Conservation (phyloP, 2,797 vertebrate species). For the Cyprinella venusta region DNA sequence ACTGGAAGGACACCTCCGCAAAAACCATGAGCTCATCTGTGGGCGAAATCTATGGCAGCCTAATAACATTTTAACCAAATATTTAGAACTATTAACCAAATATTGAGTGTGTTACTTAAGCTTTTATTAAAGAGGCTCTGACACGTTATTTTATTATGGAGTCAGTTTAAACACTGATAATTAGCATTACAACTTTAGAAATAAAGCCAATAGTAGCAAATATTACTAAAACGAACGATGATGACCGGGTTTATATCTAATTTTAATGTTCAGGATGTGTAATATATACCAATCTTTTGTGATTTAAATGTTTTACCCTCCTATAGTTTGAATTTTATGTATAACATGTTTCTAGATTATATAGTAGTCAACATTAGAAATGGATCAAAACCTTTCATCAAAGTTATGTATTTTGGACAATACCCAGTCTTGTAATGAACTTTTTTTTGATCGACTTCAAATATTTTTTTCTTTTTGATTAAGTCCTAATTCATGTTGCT, state of each 20-base stretch:
- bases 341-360: not conserved
- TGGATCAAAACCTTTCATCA: too few relatives aligned
- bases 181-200: not conserved
- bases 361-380: too few relatives aligned
- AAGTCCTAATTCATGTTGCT: too few relatives aligned
- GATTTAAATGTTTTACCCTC: not conserved
- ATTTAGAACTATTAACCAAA: constrained; percentile 56
- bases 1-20: constrained; percentile 53
- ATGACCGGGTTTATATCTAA: not conserved
- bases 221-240: not conserved
- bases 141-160: constrained; percentile 39
- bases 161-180: constrained; percentile 28
- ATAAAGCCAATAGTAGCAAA: not conserved
- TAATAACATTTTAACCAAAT: constrained; percentile 54
- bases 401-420: too few relatives aligned
- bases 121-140: constrained; percentile 50
- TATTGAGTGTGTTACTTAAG: constrained; percentile 58
- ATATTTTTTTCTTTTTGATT: too few relatives aligned
- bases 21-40: constrained; percentile 52
- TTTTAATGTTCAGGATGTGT: not conserved
- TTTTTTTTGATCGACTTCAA: too few relatives aligned
- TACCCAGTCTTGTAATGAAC: too few relatives aligned
- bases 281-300: not conserved
- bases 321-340: not conserved
- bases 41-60: constrained; percentile 40